Evolutionary conservation across 2,797 vertebrate species (phyloP).

Genomic region (Pelochelys cantorii): DNA sequence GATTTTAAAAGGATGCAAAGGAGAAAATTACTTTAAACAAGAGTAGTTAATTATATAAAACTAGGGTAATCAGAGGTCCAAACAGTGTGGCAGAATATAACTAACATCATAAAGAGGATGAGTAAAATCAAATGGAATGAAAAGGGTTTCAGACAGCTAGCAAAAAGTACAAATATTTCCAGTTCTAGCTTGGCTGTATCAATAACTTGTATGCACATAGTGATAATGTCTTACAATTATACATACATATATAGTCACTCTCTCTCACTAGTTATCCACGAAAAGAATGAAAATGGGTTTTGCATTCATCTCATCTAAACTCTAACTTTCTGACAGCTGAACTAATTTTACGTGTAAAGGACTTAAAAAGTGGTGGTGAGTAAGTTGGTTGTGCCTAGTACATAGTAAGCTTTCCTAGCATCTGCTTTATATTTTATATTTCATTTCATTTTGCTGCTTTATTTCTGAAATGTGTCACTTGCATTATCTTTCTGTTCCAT

Average conservation of each 20-base stretch:
- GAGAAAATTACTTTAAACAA: neutral
- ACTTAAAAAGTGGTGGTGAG: neutral
- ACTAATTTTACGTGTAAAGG: neutral
- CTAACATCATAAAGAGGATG: neutral
- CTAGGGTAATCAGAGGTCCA: neutral
- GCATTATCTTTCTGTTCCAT: neutral
- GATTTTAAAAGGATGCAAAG: fast-evolving
- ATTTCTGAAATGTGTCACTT: neutral
- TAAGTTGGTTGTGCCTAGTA: neutral
- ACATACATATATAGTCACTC: slow-evolving; percentile 16
- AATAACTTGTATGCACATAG: neutral
- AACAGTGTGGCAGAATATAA: neutral
- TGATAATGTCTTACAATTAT: neutral
- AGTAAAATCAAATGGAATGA: neutral
- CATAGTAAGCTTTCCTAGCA: neutral
- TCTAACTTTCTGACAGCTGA: neutral
- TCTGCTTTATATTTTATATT: neutral
- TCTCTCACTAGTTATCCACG: slow-evolving; percentile 23
- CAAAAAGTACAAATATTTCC: neutral
- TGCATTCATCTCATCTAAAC: neutral
- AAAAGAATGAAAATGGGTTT: slow-evolving; percentile 17
- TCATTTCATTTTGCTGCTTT: neutral
- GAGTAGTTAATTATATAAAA: neutral
- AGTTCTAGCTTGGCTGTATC: neutral
- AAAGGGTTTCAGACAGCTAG: neutral